phyloP scores from a whole-genome alignment of 1,140 invertebrate genomes.

The Plodia interpunctella region DNA sequence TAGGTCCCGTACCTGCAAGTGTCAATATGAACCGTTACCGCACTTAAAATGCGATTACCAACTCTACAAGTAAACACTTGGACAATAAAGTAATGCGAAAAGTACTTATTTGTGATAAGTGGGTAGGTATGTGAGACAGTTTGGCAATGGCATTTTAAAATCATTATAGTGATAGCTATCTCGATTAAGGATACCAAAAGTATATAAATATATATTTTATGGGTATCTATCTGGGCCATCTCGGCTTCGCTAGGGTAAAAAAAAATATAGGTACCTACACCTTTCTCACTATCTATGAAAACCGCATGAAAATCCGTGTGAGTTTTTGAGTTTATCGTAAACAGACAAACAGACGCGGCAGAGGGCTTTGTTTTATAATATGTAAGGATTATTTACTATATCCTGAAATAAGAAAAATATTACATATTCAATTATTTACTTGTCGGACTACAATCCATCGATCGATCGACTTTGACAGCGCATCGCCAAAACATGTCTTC shows the following conservation, averaged over 20 bases:
- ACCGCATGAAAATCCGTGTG: too few species aligned
- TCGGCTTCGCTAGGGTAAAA: background rate
- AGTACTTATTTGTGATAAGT: background rate
- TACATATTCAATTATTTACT: too few species aligned
- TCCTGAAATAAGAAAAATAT: too few species aligned
- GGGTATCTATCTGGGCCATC: background rate
- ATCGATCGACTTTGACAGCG: too few species aligned
- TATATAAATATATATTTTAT: background rate
- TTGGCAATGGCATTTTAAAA: background rate
- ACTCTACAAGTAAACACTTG: background rate
- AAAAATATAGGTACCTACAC: too few species aligned
- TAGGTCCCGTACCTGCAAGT: background rate
- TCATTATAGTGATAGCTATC: background rate
- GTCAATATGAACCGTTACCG: background rate
- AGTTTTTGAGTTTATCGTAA: too few species aligned
- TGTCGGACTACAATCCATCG: too few species aligned
- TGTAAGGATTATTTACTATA: too few species aligned
- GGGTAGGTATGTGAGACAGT: background rate
- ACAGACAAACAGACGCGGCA: too few species aligned
- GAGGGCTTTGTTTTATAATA: too few species aligned
- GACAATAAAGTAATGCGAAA: constrained; percentile 1
- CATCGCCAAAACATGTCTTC: too few species aligned
- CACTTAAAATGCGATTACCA: constrained; percentile 5
- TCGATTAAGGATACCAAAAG: background rate
- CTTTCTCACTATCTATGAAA: too few species aligned